phyloP scores from a whole-genome alignment of 2,888 invertebrate genomes.

The Trichogramma dendrolimi region DNA sequence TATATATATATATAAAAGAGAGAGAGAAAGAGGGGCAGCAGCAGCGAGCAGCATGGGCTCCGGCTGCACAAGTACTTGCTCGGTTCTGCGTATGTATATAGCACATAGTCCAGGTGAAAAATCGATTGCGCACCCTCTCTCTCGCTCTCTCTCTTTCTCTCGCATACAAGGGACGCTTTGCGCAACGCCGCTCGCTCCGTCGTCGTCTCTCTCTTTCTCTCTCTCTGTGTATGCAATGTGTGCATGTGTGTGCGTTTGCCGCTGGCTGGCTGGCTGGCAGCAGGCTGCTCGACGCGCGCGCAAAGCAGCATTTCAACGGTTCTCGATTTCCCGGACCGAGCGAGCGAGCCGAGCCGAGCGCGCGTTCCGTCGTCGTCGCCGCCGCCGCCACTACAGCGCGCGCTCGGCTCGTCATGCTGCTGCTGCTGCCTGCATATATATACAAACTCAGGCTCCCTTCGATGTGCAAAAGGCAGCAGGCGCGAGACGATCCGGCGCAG shows the following conservation, averaged over 20 bases:
- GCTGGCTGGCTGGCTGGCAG: neutral
- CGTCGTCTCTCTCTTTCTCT: neutral
- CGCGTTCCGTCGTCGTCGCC: neutral
- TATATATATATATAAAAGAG: neutral
- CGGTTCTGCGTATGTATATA: too few species aligned
- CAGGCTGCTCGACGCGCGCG: neutral
- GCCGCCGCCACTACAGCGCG: neutral
- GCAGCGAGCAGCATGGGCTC: too few species aligned
- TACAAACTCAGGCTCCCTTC: too few species aligned
- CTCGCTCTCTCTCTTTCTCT: too few species aligned
- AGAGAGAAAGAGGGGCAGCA: neutral
- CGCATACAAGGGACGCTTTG: neutral
- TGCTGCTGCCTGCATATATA: too few species aligned
- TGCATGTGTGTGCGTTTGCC: neutral
- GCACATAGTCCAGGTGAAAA: constrained; percentile 21
- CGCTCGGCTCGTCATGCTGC: neutral
- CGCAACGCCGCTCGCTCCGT: neutral
- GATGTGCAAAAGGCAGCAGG: too few species aligned
- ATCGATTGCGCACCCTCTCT: constrained; percentile 19
- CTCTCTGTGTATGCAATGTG: too few species aligned
- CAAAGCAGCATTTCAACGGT: constrained; percentile 12
- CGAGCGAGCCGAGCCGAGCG: neutral
- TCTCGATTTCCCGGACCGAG: constrained; percentile 25
- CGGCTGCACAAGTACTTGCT: too few species aligned
- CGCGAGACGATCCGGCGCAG: neutral